Conservation (phyloP, 2,797 vertebrate genomes). For the Myotis daubentonii region DNA sequence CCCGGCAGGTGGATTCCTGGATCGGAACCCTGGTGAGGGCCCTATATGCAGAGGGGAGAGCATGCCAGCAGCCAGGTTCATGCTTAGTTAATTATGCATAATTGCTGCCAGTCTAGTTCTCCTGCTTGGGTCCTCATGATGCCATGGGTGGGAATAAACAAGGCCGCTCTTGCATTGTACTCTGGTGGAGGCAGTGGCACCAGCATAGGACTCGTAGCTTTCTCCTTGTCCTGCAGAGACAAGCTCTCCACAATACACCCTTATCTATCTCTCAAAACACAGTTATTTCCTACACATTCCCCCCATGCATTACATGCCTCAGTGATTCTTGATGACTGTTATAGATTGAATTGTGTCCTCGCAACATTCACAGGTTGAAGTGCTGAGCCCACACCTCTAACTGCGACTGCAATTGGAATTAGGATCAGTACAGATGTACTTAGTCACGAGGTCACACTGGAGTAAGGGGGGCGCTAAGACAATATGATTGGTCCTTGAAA, state of each 20-base stretch:
- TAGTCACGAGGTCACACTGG: background rate
- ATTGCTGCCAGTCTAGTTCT: conserved; percentile 21
- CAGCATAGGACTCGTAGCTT: rapidly evolving
- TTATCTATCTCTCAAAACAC: background rate
- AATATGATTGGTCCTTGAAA: background rate
- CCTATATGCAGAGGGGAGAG: background rate
- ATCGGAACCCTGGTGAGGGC: background rate
- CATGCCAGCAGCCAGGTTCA: background rate
- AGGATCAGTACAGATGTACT: background rate
- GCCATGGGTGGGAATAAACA: background rate
- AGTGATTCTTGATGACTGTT: rapidly evolving
- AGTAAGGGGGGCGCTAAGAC: too few relatives aligned
- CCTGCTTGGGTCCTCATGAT: background rate
- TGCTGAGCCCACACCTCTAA: background rate
- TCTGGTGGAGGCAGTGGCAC: background rate
- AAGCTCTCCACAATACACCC: background rate
- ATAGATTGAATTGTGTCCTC: background rate
- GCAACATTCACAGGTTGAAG: background rate
- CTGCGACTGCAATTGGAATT: background rate
- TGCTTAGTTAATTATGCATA: conserved; percentile 28
- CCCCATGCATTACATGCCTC: rapidly evolving
- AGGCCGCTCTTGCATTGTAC: background rate
- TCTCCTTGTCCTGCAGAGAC: background rate
- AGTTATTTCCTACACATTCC: background rate
- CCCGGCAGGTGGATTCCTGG: conserved; percentile 5